These are phyloP conservation scores for Mechanitis mazaeus DNA, from an alignment of 2,888 invertebrate species.

Conservation along the genomic window DNA sequence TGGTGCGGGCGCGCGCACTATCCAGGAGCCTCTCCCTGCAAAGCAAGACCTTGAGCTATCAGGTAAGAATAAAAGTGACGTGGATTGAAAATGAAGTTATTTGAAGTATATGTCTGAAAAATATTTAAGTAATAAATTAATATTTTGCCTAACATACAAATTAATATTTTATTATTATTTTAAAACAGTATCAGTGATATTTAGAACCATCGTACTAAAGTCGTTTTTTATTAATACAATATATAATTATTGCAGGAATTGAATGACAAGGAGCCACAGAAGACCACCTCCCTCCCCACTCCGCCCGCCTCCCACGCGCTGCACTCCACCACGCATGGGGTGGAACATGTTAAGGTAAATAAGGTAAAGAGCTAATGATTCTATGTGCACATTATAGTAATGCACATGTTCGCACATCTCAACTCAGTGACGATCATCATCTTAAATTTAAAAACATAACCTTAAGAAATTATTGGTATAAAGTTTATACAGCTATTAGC, in stretches of 20 bases:
- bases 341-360: conserved; percentile 70
- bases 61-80: conserved; percentile 39
- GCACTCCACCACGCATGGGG: conserved; percentile 70
- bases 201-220: too few relatives aligned
- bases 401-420: neutral
- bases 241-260: conserved; percentile 66
- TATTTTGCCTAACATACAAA: too few relatives aligned
- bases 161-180: too few relatives aligned
- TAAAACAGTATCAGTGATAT: too few relatives aligned
- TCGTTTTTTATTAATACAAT: neutral
- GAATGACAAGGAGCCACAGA: conserved; percentile 63
- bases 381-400: conserved; percentile 4
- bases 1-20: conserved; percentile 82
- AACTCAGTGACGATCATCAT: too few relatives aligned
- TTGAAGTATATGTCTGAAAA: too few relatives aligned
- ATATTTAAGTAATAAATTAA: too few relatives aligned
- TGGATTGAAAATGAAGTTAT: too few relatives aligned
- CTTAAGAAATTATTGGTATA: too few relatives aligned
- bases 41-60: conserved; percentile 85
- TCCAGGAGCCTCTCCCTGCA: conserved; percentile 83
- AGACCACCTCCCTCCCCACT: conserved; percentile 58
- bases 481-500: too few relatives aligned
- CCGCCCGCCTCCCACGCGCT: conserved; percentile 67
- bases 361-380: conserved; percentile 13
- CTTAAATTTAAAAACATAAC: too few relatives aligned